These are phyloP conservation scores for Eucera pruinosa DNA, from an alignment of 2,888 invertebrate species.

Conservation along the genomic window DNA sequence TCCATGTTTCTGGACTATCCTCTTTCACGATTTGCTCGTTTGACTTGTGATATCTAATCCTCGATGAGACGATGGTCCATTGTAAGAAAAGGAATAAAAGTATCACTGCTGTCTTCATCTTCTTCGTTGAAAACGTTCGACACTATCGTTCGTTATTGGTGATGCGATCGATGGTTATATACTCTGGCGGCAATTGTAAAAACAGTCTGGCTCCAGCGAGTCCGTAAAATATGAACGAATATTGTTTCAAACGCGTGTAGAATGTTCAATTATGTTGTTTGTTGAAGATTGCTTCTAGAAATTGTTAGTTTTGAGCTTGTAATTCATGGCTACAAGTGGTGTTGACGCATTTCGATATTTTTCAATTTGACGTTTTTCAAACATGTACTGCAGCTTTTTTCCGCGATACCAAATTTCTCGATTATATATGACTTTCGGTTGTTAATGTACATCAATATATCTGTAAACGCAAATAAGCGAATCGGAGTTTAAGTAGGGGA, in stretches of 20 bases:
- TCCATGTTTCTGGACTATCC: neutral
- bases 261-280: slow-evolving; percentile 26
- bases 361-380: too few relatives aligned
- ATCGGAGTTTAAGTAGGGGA: too few relatives aligned
- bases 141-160: slow-evolving; percentile 43
- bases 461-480: too few relatives aligned
- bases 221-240: slow-evolving; percentile 18
- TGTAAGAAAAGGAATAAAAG: slow-evolving; percentile 31
- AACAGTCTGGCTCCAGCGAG: slow-evolving; percentile 40
- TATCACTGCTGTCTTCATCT: slow-evolving; percentile 41
- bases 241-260: slow-evolving; percentile 41
- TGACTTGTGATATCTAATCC: neutral
- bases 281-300: neutral
- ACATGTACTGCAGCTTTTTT: too few relatives aligned
- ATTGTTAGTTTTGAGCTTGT: neutral
- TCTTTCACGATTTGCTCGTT: neutral
- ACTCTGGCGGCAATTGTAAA: slow-evolving; percentile 59
- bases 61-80: slow-evolving; percentile 21
- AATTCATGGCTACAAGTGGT: too few relatives aligned
- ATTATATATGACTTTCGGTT: too few relatives aligned
- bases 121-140: slow-evolving; percentile 31
- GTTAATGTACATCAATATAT: too few relatives aligned
- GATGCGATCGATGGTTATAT: slow-evolving; percentile 55
- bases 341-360: too few relatives aligned
- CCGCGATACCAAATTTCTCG: too few relatives aligned